Percentiles rank a stretch among this genome's conserved stretches.
Conservation (phyloP, 2,888 invertebrate genomes). For the Folsomia manolachei region DNA sequence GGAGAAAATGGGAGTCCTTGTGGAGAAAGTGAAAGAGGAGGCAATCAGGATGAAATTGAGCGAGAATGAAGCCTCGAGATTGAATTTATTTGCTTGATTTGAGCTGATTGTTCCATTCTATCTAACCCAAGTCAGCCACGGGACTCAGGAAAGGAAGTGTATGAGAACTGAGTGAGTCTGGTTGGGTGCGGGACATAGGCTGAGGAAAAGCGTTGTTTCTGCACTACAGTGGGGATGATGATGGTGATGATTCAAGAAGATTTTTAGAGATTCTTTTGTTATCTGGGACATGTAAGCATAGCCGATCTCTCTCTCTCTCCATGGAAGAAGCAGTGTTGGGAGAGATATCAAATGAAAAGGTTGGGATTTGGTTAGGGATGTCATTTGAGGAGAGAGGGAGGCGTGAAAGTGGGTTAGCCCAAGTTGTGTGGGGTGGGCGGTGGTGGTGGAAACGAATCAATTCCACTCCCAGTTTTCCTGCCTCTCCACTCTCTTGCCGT, state of each 20-base stretch:
- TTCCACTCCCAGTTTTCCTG: not conserved
- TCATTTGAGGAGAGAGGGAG: slow-evolving; percentile 45
- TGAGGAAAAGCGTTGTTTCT: too few species aligned
- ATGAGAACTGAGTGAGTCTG: too few species aligned
- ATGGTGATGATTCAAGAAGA: slow-evolving; percentile 11
- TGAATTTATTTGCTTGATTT: slow-evolving; percentile 15
- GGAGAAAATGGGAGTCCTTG: too few species aligned
- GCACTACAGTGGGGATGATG: not conserved
- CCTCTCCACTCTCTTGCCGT: not conserved
- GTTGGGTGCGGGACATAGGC: too few species aligned
- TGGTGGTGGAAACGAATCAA: slow-evolving; percentile 14
- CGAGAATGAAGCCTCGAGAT: slow-evolving; percentile 9
- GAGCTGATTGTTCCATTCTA: slow-evolving; percentile 9
- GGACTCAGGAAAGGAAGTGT: not conserved
- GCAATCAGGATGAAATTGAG: not conserved
- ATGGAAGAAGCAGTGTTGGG: not conserved
- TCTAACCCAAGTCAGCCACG: not conserved
- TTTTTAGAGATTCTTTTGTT: not conserved
- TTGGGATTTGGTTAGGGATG: slow-evolving; percentile 36
- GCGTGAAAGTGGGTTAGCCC: slow-evolving; percentile 18
- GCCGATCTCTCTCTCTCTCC: too few species aligned
- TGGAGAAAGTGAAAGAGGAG: not conserved
- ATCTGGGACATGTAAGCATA: too few species aligned
- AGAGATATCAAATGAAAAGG: slow-evolving; percentile 17
- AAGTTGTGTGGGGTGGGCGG: not conserved